Base-by-base conservation (phyloP, 2,888 invertebrate species). In the Xestia xanthographa region DNA sequence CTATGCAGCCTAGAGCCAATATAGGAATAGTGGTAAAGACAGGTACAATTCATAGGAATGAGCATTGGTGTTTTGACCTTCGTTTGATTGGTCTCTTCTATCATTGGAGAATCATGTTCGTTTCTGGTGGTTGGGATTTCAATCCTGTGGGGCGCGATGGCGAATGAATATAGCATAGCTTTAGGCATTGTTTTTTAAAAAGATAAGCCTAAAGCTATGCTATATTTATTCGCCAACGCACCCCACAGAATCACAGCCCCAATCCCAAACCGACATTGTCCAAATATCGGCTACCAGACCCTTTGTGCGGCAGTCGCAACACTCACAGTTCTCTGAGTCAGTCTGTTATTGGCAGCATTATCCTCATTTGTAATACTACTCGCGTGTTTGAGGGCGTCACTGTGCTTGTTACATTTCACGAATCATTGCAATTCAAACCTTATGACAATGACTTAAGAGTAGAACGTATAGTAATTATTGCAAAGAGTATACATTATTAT, bases 351-450 rank as follows among this genome's bases (percentile, higher is more conserved):
- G 85, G 74, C 77, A 77, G 79, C 69, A 82, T 83, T 79, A 84
- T 79, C 75, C 62, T 60, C 68, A 67, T 75, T 83, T 86, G 89
- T 74, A 88, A 89, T 79, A 77, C 63, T 77, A 89, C 79, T 84
- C 86, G 81, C 74, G 80, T 87, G 89, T 92, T 92, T 91, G 88
- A 80, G 87, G 91, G 90, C 84, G 90, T 81, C 65, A 74, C 77
- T 66, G 26, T 63, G 8, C n/a, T 41, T 63, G n/a, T 63, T 26
- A 41, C 41, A 41, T 63, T 63, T 26, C 17, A 41, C 63, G n/a
- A 63, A 63, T 17, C 41, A 41, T 63, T 63, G 26, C 41, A 63
- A 41, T 63, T 41, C 41, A 41, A 63, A 26, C 63, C 63, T 63
- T 63, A 41, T n/a, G n/a, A 17, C 41, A 63, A 26, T 17, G 41